These are phyloP conservation scores for Corythaixoides concolor DNA, from an alignment of 2,113 vertebrate species.

Conservation along the genomic window DNA sequence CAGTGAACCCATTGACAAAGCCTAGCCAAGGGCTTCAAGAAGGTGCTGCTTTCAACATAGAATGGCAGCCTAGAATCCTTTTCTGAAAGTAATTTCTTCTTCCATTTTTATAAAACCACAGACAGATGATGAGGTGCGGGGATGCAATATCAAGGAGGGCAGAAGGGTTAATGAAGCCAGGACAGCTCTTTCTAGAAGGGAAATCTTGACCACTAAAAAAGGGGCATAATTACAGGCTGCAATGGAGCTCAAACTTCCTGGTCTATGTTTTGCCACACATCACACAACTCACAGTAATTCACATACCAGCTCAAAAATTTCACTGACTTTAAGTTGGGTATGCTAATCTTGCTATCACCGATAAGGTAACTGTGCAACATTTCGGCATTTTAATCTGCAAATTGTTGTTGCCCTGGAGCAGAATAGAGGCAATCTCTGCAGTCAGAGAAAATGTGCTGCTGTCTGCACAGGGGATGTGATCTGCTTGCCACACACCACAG, in stretches of 20 bases:
- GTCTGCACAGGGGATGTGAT: neutral
- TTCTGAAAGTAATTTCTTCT: neutral
- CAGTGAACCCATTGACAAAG: neutral
- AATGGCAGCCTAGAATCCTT: neutral
- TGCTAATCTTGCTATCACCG: neutral
- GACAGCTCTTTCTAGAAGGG: neutral
- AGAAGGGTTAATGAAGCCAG: neutral
- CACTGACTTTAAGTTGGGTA: neutral
- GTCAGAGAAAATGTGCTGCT: neutral
- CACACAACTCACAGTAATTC: neutral
- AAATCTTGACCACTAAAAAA: neutral
- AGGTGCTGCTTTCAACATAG: neutral
- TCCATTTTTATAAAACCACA: neutral
- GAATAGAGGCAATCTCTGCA: neutral
- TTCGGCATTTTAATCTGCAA: neutral
- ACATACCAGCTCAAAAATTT: neutral
- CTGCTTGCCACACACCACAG: neutral
- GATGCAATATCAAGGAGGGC: neutral
- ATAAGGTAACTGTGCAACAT: neutral
- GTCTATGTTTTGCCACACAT: neutral
- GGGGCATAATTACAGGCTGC: neutral
- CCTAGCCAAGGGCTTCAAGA: neutral
- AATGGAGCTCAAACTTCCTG: neutral
- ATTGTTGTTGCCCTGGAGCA: neutral
- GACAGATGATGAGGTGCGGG: neutral